A percentile compares a stretch with the other conserved stretches of the same genome.
phyloP scores from a whole-genome alignment of 2,797 vertebrate species.

The Sebastes cheni region DNA sequence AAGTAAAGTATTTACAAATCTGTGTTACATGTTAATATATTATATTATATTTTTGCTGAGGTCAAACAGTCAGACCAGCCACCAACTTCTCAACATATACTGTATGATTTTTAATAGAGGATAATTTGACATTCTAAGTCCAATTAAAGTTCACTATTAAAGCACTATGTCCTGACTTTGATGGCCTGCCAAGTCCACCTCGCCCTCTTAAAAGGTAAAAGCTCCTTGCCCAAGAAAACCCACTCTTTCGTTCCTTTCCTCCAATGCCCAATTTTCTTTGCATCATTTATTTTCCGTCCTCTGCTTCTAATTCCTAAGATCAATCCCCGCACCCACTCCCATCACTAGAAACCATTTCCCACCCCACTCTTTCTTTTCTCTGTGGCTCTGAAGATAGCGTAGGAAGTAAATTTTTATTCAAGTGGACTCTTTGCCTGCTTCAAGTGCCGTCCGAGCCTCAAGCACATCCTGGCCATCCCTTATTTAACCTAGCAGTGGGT shows the following conservation, averaged over 20 bases:
- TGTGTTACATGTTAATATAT: background rate
- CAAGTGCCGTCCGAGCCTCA: conserved; percentile 27
- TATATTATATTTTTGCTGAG: background rate
- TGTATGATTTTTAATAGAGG: background rate
- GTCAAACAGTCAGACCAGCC: background rate
- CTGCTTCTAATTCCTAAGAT: background rate
- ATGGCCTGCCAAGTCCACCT: background rate
- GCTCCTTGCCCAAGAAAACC: background rate
- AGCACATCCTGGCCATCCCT: conserved; percentile 3
- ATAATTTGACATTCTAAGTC: background rate
- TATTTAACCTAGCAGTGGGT: conserved; percentile 25
- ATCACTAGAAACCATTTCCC: background rate
- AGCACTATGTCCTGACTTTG: background rate
- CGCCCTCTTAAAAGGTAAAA: background rate
- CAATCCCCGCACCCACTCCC: background rate
- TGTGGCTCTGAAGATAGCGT: conserved; percentile 14
- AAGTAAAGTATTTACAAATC: background rate
- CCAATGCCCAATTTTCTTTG: background rate
- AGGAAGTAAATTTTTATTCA: conserved; percentile 42
- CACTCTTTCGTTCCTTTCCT: background rate
- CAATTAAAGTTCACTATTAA: background rate
- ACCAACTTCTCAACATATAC: too few relatives aligned
- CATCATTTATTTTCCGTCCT: conserved; percentile 26
- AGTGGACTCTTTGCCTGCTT: conserved; percentile 42
- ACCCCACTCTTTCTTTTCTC: background rate